Evolutionary conservation across 2,888 invertebrate species (phyloP), one percentile per base, ranked within the genome.

Genomic region (Megamerina dolium): DNA sequence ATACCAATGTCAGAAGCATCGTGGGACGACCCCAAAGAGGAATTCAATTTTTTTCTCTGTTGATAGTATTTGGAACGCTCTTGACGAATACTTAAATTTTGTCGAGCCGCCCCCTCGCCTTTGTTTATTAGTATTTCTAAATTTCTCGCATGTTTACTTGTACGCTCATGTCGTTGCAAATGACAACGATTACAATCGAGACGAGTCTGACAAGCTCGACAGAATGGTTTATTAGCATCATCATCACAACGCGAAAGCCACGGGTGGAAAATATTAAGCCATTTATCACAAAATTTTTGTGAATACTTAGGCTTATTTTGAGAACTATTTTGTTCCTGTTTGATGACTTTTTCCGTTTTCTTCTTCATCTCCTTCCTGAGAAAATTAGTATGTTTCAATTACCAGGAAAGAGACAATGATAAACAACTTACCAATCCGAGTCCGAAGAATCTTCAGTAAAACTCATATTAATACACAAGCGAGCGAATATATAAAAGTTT

Each of bases 181-280:
- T 68, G 69, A 23, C 69, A 67, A 3, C 66, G 65, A 44, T 69
- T 68, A 30, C 69, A 69, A 37, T 68, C 68, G 13, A 68, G 37
- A 1, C 60, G 56, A 37, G 64, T 64, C 37, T 61, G 63, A 29
- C 68, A 68, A 1, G 63, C 69, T 5, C 59, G 53, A 20, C 68
- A 68, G 37, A 61, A 69, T 1, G 69, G 68, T 43, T 69, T 67
- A 35, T 64, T 56, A 1, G 58, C 55, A 43, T 68, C 68, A 5
- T 59, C 55, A 9, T 55, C 51, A 3, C 60, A 61, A 0, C 66
- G 59, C 8, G 52, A 45, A 1, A 68, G 47, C 68, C 68, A 68
- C 5, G 69, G 68, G 6, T 63, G 59, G 21, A 69, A 68, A 4
- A 67, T 47, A 4, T 51, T 69, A 2, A 69, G 41, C 68, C 68